phyloP scores from a whole-genome alignment of 2,113 vertebrate species.

The Protobothrops flavoviridis region DNA sequence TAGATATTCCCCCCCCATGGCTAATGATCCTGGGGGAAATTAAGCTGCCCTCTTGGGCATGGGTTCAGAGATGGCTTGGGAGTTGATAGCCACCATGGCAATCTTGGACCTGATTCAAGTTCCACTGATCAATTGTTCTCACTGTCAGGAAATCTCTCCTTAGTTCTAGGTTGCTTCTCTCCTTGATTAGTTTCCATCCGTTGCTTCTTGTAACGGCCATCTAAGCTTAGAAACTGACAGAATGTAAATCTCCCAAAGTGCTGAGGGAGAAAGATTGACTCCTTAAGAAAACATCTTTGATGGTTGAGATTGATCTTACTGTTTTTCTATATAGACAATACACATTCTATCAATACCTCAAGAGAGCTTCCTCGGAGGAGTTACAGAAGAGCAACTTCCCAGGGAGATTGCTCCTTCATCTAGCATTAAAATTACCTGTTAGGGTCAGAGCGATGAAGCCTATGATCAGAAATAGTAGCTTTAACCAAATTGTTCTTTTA shows the following conservation, averaged over 20 bases:
- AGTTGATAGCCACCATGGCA: neutral
- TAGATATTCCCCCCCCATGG: neutral
- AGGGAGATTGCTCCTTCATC: neutral
- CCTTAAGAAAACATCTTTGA: neutral
- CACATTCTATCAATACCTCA: neutral
- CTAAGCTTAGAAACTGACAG: neutral
- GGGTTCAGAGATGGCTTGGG: neutral
- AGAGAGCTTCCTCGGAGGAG: neutral
- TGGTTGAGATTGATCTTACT: neutral
- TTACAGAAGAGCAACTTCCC: neutral
- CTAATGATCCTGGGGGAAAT: neutral
- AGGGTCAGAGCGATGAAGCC: neutral
- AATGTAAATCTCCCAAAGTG: neutral
- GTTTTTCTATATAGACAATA: neutral
- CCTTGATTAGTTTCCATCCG: no score
- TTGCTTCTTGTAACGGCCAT: no score
- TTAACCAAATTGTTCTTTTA: neutral
- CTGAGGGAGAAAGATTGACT: neutral
- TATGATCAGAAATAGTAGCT: neutral
- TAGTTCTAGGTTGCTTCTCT: no score
- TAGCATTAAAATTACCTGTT: neutral
- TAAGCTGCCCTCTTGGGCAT: neutral
- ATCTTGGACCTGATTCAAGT: neutral
- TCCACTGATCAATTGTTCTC: no score
- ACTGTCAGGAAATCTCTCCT: no score